Evolutionary conservation across 1,140 invertebrate species (phyloP).

Genomic region (Atta cephalotes): DNA sequence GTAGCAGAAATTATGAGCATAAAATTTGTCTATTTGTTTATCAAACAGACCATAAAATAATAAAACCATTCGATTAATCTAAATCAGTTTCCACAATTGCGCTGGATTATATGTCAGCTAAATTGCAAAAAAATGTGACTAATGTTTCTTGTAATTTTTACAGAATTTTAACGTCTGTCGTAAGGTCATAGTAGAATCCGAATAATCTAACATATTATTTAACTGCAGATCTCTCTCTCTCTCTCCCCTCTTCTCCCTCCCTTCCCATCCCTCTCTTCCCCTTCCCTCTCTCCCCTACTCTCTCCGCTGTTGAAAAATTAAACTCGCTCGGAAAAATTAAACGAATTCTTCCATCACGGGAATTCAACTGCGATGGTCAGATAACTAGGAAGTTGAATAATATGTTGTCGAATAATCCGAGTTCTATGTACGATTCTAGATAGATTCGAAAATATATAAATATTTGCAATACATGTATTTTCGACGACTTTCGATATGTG

Average conservation of each 20-base stretch:
- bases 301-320: no score
- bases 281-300: no score
- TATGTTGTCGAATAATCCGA: no score
- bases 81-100: background rate
- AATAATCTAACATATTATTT: no score
- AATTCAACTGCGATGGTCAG: no score
- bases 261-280: no score
- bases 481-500: background rate
- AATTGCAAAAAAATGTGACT: background rate
- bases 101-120: background rate
- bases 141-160: background rate
- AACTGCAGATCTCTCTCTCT: no score
- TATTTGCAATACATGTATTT: background rate
- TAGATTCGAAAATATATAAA: background rate
- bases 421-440: background rate
- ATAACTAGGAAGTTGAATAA: no score
- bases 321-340: no score
- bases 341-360: no score
- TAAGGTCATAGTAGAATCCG: background rate
- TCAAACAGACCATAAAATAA: background rate
- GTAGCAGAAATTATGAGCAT: background rate
- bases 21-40: slow-evolving; percentile 17
- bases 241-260: no score
- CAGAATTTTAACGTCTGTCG: background rate
- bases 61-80: background rate